Percentiles rank a stretch among this genome's conserved stretches.
Evolutionary conservation across 2,113 vertebrate genomes (phyloP).

Genomic region (Circaetus cinerascens): DNA sequence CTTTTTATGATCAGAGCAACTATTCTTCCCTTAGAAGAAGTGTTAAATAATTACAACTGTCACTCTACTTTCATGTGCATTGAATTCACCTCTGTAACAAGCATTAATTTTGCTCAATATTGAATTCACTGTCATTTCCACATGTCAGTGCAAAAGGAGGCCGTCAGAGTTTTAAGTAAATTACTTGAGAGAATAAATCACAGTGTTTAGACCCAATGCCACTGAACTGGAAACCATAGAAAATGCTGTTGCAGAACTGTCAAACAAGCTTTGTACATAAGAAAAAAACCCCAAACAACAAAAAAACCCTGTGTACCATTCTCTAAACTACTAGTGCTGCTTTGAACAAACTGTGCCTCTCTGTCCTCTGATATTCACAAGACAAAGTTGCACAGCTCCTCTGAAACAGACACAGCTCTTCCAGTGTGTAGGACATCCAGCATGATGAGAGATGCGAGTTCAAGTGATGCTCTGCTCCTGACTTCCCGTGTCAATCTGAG

Average conservation of each 20-base stretch:
- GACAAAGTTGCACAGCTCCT: not conserved
- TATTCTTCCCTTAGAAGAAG: not conserved
- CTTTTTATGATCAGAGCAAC: constrained; percentile 32
- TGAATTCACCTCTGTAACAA: not conserved
- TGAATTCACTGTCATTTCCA: constrained; percentile 17
- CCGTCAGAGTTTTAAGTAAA: constrained; percentile 12
- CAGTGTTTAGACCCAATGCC: not conserved
- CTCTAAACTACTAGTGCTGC: not conserved
- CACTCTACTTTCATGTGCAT: not conserved
- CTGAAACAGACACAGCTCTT: not conserved
- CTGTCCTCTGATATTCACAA: not conserved
- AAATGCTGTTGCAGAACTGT: not conserved
- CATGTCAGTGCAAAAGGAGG: not conserved
- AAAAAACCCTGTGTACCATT: accelerated
- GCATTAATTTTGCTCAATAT: constrained; percentile 27
- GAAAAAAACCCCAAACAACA: not conserved
- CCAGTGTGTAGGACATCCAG: not conserved
- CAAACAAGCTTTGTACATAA: not conserved
- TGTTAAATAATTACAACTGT: constrained; percentile 33
- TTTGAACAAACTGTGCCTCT: not conserved
- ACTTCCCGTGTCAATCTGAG: not conserved
- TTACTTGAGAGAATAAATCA: constrained; percentile 29
- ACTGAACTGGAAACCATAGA: not conserved
- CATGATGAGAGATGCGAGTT: accelerated
- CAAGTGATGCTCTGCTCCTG: not conserved